These are phyloP conservation scores for Agapetus fuscipes DNA, from an alignment of 2,888 invertebrate genomes.

Conservation along the genomic window DNA sequence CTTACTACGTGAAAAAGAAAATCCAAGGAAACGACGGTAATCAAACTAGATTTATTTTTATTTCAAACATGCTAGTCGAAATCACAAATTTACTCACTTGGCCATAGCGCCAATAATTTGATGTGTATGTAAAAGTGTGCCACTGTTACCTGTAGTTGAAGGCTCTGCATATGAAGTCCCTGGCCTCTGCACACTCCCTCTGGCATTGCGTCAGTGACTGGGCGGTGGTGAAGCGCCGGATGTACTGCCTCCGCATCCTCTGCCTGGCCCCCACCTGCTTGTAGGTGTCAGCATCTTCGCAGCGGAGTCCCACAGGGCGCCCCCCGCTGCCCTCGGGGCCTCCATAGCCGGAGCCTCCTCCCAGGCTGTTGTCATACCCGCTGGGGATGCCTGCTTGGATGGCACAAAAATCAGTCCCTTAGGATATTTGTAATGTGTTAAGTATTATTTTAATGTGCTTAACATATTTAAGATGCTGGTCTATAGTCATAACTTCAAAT, in stretches of 20 bases:
- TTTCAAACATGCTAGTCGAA: too few relatives aligned
- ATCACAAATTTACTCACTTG: too few relatives aligned
- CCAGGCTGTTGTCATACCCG: slow-evolving; percentile 26
- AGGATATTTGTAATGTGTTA: too few relatives aligned
- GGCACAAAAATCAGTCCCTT: slow-evolving; percentile 27
- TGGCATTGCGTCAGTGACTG: slow-evolving; percentile 73
- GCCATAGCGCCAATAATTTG: too few relatives aligned
- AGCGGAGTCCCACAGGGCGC: slow-evolving; percentile 41
- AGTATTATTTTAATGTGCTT: too few relatives aligned
- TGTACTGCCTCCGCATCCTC: slow-evolving; percentile 68
- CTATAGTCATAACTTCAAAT: too few relatives aligned
- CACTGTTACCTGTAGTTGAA: slow-evolving; percentile 68
- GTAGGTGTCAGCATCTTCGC: slow-evolving; percentile 74
- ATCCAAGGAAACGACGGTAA: too few relatives aligned
- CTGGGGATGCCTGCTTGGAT: slow-evolving; percentile 23
- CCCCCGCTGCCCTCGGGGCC: slow-evolving; percentile 33
- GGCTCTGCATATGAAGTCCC: slow-evolving; percentile 76
- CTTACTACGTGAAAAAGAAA: too few relatives aligned
- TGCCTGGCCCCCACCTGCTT: slow-evolving; percentile 72
- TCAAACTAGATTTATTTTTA: too few relatives aligned
- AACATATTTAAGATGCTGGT: too few relatives aligned
- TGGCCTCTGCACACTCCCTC: slow-evolving; percentile 70
- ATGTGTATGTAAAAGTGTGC: too few relatives aligned
- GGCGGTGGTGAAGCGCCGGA: slow-evolving; percentile 62
- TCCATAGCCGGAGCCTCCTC: slow-evolving; percentile 34